Evolutionary conservation across 2,888 invertebrate genomes (phyloP), one percentile per base, ranked within the genome.

Genomic region (Clanis bilineata): DNA sequence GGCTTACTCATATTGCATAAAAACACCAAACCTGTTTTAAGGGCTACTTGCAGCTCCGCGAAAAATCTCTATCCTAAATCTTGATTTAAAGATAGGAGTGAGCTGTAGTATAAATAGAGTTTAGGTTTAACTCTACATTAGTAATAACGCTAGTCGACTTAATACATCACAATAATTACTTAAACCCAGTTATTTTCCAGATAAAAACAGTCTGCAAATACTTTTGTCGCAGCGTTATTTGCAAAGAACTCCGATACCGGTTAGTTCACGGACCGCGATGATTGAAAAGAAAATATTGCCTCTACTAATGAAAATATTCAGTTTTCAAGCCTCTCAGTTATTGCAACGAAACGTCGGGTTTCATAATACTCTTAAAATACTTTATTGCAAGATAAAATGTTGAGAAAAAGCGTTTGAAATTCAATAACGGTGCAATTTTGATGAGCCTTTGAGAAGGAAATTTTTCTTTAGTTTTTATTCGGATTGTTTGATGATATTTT

Each of bases 241-340:
- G 58, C 51, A 21, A 18, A n/a, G 51, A 39, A 51, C 58, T 51
- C 39, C 38, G 39, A 23, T 39, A 21, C 69, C 66, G 66, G 45
- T 55, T 58, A 62, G 65, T 63, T 63, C 59, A 60, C 60, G 54
- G 12, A 21, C 18, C 57, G 56, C 57, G 56, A 56, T 65, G 63
- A 65, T 65, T 63, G 65, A 59, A 62, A 56, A 60, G 55, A 63
- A 62, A 65, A 65, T 63, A 63, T 63, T 65, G 60, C 59, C 58
- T 47, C 25, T 28, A 58, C 51, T 47, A 47, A 51, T 51, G 47
- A 51, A 47, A 58, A 38, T 58, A 51, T 47, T 51, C 36, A 32
- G 38, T 57, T 45, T 36, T 57, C 57, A 23, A 44, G 44, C 44
- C 44, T 41, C 28, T n/a, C 21, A 44, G 44, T 44, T 57, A 57